phyloP scores from a whole-genome alignment of 2,797 vertebrate species.

The Ptychadena robeensis region DNA sequence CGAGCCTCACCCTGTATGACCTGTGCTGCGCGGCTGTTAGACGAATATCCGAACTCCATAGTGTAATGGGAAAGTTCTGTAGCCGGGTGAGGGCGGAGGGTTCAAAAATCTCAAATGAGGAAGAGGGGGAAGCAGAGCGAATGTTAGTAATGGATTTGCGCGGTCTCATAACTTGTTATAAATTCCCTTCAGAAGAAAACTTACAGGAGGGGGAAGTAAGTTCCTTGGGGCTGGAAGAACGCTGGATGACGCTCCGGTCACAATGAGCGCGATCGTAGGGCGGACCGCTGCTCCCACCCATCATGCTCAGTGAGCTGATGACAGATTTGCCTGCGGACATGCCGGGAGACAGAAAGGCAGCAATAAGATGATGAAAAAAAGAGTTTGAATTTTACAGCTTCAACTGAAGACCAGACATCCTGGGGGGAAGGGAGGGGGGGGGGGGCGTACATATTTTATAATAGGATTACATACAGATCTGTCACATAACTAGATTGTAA shows the following conservation, averaged over 20 bases:
- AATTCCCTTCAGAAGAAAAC: too few species aligned
- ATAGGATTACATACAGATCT: too few species aligned
- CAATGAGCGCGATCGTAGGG: constrained; percentile 95
- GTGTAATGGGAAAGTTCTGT: constrained; percentile 96
- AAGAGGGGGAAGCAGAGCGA: background rate
- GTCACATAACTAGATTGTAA: too few species aligned
- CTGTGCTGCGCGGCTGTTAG: constrained; percentile 95
- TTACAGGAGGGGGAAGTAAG: constrained; percentile 96
- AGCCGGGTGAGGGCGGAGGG: constrained; percentile 93
- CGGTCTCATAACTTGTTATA: too few species aligned
- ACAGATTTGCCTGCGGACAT: constrained; percentile 96
- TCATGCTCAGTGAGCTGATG: constrained; percentile 96
- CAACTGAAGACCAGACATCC: too few species aligned
- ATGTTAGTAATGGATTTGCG: too few species aligned
- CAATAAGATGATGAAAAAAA: background rate
- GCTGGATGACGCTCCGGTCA: constrained; percentile 96
- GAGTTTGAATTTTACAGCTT: too few species aligned
- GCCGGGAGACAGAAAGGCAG: constrained; percentile 71
- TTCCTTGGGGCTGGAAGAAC: constrained; percentile 96
- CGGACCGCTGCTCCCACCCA: constrained; percentile 94
- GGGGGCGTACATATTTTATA: too few species aligned
- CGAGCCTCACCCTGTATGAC: constrained; percentile 90
- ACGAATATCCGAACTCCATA: constrained; percentile 96
- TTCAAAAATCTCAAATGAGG: constrained; percentile 88
- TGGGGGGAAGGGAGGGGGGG: too few species aligned